These are phyloP conservation scores for Microctonus hyperodae DNA, from an alignment of 2,888 invertebrate genomes.

Conservation along the genomic window DNA sequence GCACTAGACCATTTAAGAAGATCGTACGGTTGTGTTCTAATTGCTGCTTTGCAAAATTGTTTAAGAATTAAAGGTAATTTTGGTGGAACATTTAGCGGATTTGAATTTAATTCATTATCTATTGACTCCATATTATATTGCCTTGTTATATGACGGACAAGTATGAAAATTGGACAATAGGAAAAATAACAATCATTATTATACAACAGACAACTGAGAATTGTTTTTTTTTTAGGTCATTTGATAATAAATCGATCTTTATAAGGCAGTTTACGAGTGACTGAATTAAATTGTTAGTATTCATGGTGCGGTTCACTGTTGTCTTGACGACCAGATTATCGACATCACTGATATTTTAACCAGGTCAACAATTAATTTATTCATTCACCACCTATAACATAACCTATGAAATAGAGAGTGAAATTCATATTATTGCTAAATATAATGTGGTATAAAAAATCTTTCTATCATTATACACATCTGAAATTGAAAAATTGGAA, in stretches of 20 bases:
- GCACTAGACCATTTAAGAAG: slow-evolving; percentile 83
- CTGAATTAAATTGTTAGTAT: slow-evolving; percentile 16
- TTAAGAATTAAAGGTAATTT: slow-evolving; percentile 83
- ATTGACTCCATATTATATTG: slow-evolving; percentile 59
- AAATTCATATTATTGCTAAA: no score
- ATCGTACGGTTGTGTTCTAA: slow-evolving; percentile 88
- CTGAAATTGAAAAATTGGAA: no score
- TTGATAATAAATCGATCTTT: background rate
- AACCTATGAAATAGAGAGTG: no score
- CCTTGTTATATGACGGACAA: background rate
- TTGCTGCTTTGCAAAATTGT: slow-evolving; percentile 90
- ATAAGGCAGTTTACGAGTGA: background rate
- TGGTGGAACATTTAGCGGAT: slow-evolving; percentile 85
- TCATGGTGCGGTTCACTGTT: slow-evolving; percentile 7
- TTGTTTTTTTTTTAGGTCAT: background rate
- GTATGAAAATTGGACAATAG: background rate
- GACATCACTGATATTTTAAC: background rate
- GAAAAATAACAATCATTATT: background rate
- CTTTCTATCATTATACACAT: no score
- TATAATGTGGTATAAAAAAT: background rate
- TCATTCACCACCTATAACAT: background rate
- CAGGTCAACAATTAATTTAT: slow-evolving; percentile 1
- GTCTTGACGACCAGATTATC: slow-evolving; percentile 20
- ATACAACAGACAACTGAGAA: background rate
- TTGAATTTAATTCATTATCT: slow-evolving; percentile 79